phyloP scores from a whole-genome alignment of 2,797 vertebrate species.

The Orientallactaga sibirica region DNA sequence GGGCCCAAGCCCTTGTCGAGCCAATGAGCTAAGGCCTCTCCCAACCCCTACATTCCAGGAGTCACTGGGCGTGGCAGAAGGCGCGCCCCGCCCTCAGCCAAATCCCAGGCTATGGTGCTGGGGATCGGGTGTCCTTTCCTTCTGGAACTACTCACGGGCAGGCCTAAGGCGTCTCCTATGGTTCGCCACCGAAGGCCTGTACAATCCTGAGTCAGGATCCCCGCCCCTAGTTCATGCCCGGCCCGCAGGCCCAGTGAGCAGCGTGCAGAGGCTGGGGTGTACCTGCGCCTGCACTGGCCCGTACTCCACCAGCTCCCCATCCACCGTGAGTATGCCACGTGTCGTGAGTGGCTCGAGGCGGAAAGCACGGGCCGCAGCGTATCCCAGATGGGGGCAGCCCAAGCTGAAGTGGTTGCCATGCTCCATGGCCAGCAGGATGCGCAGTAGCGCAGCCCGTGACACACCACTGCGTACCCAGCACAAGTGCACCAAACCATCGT shows the following conservation, averaged over 20 bases:
- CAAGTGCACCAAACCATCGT: constrained; percentile 95
- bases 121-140: too few relatives aligned
- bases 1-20: not conserved
- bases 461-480: constrained; percentile 94
- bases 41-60: constrained; percentile 7
- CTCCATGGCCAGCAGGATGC: constrained; percentile 95
- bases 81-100: constrained; percentile 12
- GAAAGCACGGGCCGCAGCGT: constrained; percentile 93
- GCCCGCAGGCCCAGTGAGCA: constrained; percentile 80
- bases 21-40: constrained; percentile 32
- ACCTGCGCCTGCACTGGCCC: constrained; percentile 96
- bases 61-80: not conserved
- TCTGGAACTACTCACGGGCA: constrained; percentile 28
- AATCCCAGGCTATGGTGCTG: too few relatives aligned
- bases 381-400: constrained; percentile 92
- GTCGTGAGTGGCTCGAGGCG: constrained; percentile 94
- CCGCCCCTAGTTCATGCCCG: not conserved
- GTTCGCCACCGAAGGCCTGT: not conserved
- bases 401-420: constrained; percentile 92
- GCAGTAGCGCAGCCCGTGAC: constrained; percentile 92
- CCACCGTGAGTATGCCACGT: constrained; percentile 94
- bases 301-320: constrained; percentile 95
- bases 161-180: not conserved
- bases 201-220: not conserved
- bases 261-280: constrained; percentile 77